A percentile compares a stretch with the other conserved stretches of the same genome.
Evolutionary conservation across 2,888 invertebrate species (phyloP).

Genomic region (Blera fallax): DNA sequence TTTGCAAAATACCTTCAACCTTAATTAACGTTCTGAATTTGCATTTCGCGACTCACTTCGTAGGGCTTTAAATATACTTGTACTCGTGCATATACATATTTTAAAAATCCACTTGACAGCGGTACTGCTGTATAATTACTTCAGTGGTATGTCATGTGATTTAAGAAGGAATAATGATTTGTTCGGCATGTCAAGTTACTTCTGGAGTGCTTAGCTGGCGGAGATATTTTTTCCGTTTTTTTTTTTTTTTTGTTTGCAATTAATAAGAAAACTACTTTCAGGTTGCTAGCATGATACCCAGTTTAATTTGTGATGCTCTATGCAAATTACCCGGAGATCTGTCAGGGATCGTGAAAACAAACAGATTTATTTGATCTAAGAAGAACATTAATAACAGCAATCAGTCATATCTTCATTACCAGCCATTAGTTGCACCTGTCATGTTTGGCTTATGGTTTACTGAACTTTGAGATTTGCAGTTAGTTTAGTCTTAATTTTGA

Average conservation of each 20-base stretch:
- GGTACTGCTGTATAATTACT: background rate
- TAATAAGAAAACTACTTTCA: background rate
- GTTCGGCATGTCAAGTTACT: background rate
- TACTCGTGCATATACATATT: background rate
- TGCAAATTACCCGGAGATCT: too few relatives aligned
- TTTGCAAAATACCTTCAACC: background rate
- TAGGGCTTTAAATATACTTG: background rate
- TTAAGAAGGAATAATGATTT: background rate
- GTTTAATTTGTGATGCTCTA: too few relatives aligned
- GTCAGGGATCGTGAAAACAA: too few relatives aligned
- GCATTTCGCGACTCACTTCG: background rate
- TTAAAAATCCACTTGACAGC: background rate
- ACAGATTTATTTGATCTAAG: too few relatives aligned
- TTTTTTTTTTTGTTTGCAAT: background rate
- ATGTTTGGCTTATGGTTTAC: background rate
- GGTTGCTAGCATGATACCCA: too few relatives aligned
- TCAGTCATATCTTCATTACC: background rate
- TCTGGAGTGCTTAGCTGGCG: too few relatives aligned
- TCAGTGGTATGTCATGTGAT: background rate
- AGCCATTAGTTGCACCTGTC: background rate
- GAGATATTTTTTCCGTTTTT: too few relatives aligned
- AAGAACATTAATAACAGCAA: too few relatives aligned
- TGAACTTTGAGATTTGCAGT: background rate
- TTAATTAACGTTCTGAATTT: conserved; percentile 16
- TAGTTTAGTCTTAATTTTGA: background rate